A percentile compares a stretch with the other conserved stretches of the same genome.
phyloP scores from a whole-genome alignment of 1,140 invertebrate species.

The Penaeus japonicus region DNA sequence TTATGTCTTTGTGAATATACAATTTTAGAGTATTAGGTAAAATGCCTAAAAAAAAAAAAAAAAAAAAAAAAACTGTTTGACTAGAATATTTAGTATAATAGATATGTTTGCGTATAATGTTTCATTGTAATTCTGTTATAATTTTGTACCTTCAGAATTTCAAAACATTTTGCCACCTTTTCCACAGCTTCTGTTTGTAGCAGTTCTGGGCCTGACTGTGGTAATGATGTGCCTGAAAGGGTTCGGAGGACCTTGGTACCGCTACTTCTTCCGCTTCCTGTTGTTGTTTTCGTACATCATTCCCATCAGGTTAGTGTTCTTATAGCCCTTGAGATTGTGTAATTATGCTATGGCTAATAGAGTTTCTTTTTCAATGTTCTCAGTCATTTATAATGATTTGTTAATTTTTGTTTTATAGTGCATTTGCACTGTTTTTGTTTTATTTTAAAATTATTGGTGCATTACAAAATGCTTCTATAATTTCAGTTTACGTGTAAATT shows the following conservation, averaged over 20 bases:
- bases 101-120: no score
- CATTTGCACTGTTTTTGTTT: background rate
- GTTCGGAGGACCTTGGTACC: conserved; percentile 95
- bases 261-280: conserved; percentile 95
- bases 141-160: no score
- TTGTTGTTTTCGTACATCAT: conserved; percentile 99
- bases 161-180: background rate
- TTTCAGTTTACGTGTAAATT: conserved; percentile 91
- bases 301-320: conserved; percentile 82
- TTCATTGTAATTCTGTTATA: no score
- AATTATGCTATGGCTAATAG: background rate
- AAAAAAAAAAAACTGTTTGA: no score
- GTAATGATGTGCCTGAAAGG: conserved; percentile 96
- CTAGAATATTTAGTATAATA: no score
- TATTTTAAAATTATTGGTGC: background rate
- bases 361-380: conserved; percentile 40
- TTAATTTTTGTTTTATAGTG: background rate
- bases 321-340: background rate
- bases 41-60: no score
- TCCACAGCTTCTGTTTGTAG: conserved; percentile 84
- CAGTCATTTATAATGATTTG: background rate
- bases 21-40: no score
- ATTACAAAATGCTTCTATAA: conserved; percentile 18
- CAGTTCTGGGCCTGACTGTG: conserved; percentile 88
- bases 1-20: no score